These are phyloP conservation scores for Choloepus didactylus DNA, from an alignment of 2,797 vertebrate genomes.

Conservation along the genomic window DNA sequence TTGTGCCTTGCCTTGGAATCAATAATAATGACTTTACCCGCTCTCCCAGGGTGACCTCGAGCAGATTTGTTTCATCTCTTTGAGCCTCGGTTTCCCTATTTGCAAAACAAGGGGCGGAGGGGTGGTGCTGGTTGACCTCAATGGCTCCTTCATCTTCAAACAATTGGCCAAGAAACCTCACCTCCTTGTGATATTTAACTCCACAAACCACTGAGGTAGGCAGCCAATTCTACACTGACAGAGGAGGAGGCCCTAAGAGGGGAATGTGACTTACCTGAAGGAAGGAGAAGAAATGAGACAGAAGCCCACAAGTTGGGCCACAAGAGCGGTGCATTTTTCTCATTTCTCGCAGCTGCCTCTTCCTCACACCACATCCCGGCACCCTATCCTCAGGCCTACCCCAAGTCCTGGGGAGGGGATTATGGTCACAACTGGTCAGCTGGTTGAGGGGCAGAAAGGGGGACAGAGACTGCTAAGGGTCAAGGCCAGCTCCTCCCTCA, in stretches of 20 bases:
- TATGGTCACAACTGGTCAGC: accelerated
- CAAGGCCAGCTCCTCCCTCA: neutral
- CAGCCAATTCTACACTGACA: neutral
- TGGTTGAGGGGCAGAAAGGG: neutral
- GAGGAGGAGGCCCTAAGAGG: neutral
- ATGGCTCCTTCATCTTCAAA: slow-evolving; percentile 17
- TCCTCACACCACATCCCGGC: neutral
- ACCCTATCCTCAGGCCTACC: too few relatives aligned
- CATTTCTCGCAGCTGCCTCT: neutral
- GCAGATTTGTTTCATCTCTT: neutral
- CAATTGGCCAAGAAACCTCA: neutral
- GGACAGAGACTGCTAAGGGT: neutral
- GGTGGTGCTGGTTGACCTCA: neutral
- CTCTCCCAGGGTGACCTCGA: neutral
- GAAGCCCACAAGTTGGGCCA: neutral
- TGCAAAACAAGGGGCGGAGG: neutral
- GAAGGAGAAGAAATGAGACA: neutral
- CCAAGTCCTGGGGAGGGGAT: neutral
- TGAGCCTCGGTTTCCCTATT: neutral
- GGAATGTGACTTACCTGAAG: neutral
- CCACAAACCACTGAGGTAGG: neutral
- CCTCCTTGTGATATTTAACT: neutral
- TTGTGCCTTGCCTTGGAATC: neutral
- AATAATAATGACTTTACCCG: neutral
- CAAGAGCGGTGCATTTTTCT: neutral